These are phyloP conservation scores for Perccottus glenii DNA, from an alignment of 2,113 vertebrate genomes.

Conservation along the genomic window DNA sequence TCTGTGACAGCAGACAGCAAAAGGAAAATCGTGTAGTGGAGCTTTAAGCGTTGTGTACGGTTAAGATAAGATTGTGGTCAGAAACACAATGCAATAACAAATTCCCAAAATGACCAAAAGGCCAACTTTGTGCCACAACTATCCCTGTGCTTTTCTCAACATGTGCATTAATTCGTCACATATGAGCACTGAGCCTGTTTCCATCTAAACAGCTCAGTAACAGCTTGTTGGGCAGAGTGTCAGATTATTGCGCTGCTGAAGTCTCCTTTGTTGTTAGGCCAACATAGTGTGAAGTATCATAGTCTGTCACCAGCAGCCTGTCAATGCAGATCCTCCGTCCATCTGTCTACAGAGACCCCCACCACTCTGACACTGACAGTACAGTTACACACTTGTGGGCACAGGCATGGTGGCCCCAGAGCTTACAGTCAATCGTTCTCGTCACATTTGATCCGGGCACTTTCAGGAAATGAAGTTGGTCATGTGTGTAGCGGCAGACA, in stretches of 20 bases:
- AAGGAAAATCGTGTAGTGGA: no score
- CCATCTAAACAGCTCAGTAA: slow-evolving; percentile 39
- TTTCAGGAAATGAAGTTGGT: slow-evolving; percentile 52
- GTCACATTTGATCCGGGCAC: slow-evolving; percentile 22
- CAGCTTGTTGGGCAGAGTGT: slow-evolving; percentile 69
- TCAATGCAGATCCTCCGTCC: slow-evolving; percentile 68
- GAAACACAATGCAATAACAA: no score
- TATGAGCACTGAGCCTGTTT: slow-evolving; percentile 13
- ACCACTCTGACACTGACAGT: slow-evolving; percentile 16
- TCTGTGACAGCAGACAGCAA: no score
- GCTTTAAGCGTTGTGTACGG: no score
- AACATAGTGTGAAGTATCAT: slow-evolving; percentile 64
- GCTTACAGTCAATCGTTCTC: slow-evolving; percentile 30
- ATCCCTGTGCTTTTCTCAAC: neutral
- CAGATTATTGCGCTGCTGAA: slow-evolving; percentile 61
- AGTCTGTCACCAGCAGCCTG: slow-evolving; percentile 60
- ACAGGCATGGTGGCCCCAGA: neutral
- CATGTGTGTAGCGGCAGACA: slow-evolving; percentile 17
- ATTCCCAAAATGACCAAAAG: neutral
- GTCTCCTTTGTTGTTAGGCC: slow-evolving; percentile 70
- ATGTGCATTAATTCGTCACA: neutral
- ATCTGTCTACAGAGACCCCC: slow-evolving; percentile 72
- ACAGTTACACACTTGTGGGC: neutral
- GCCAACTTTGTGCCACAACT: neutral
- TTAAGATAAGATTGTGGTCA: no score